A percentile compares a stretch with the other conserved stretches of the same genome.
These are phyloP conservation scores for Drosophila pseudotakahashii DNA, from an alignment of 2,888 invertebrate species.

Conservation along the genomic window DNA sequence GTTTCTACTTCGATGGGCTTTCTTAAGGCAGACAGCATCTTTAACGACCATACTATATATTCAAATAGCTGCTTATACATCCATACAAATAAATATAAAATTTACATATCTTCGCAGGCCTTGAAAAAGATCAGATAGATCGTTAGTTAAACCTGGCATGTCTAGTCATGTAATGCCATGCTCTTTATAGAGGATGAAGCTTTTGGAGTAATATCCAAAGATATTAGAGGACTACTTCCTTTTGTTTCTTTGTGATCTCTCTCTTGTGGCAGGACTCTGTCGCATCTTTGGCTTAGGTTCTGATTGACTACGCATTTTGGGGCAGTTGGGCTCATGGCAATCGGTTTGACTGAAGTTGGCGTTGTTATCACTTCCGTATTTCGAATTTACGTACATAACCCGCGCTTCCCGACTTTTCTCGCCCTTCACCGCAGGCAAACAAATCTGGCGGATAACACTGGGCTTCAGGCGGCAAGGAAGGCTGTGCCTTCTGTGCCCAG, in stretches of 20 bases:
- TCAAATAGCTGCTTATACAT: not conserved
- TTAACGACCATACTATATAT: not conserved
- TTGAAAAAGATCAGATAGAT: not conserved
- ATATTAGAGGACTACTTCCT: not conserved
- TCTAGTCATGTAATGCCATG: not conserved
- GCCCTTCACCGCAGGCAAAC: not conserved
- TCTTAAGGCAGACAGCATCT: not conserved
- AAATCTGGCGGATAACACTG: slow-evolving; percentile 13
- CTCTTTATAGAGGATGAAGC: not conserved
- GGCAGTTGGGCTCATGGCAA: slow-evolving; percentile 1
- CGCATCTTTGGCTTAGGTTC: not conserved
- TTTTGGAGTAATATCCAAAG: not conserved
- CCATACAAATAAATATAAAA: not conserved
- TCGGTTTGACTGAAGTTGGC: not conserved
- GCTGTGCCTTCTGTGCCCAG: not conserved
- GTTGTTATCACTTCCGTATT: not conserved
- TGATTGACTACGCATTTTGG: not conserved
- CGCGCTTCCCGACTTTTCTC: not conserved
- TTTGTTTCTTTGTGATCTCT: not conserved
- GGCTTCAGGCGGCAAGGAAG: not conserved
- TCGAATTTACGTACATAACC: slow-evolving; percentile 14
- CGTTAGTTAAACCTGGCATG: not conserved
- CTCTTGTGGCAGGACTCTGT: not conserved
- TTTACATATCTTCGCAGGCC: not conserved
- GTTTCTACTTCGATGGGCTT: slow-evolving; percentile 10